These are phyloP conservation scores for Natator depressus DNA, from an alignment of 2,113 vertebrate genomes.

Conservation along the genomic window DNA sequence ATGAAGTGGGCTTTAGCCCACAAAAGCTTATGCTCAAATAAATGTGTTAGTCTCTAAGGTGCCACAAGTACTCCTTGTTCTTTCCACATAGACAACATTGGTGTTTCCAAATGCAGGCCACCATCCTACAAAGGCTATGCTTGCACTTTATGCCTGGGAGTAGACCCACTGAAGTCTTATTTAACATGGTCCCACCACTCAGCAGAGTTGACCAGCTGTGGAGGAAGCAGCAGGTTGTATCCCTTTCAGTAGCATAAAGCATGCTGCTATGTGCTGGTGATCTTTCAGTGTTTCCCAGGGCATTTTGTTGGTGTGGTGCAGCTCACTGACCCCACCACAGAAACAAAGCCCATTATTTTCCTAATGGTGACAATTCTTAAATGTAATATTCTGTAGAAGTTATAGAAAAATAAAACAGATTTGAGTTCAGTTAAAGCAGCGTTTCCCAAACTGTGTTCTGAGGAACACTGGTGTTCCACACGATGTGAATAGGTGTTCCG, in stretches of 20 bases:
- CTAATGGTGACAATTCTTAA: fast-evolving
- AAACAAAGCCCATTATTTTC: fast-evolving
- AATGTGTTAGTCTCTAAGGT: too few relatives aligned
- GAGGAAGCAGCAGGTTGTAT: neutral
- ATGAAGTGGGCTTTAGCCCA: too few relatives aligned
- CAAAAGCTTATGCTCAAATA: too few relatives aligned
- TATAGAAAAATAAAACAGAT: fast-evolving
- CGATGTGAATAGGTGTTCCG: too few relatives aligned
- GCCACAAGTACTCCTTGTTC: too few relatives aligned
- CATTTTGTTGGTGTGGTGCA: fast-evolving
- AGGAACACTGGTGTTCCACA: too few relatives aligned
- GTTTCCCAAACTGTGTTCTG: too few relatives aligned
- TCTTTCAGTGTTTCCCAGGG: fast-evolving
- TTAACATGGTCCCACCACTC: fast-evolving
- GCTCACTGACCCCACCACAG: neutral
- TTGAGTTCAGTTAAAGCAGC: neutral
- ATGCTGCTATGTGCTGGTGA: fast-evolving
- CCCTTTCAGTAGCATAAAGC: neutral
- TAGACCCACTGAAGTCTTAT: fast-evolving
- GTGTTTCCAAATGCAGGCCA: fast-evolving
- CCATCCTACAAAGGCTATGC: fast-evolving
- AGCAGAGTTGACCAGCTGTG: neutral
- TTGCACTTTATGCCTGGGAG: fast-evolving
- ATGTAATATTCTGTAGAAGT: fast-evolving
- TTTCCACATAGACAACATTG: neutral